These are phyloP conservation scores for Mantis religiosa DNA, from an alignment of 2,888 invertebrate genomes.

Conservation along the genomic window DNA sequence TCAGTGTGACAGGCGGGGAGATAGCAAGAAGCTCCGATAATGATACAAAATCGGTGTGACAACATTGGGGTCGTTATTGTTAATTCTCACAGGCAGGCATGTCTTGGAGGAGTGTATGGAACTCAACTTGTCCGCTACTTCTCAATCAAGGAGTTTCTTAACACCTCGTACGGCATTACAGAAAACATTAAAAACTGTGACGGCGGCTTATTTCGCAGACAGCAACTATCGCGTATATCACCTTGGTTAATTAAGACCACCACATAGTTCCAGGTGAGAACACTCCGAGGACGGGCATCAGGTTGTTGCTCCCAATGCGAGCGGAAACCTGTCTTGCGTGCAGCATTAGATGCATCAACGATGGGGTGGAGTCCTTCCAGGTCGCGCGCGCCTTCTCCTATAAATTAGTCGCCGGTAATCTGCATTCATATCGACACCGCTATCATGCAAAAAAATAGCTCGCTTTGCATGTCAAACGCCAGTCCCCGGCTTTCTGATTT, in stretches of 20 bases:
- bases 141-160: too few species aligned
- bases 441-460: neutral
- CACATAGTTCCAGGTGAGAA: neutral
- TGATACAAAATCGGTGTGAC: too few species aligned
- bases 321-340: neutral
- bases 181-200: too few species aligned
- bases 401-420: neutral
- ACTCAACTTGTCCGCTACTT: too few species aligned
- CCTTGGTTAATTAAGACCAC: neutral
- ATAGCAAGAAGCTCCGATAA: too few species aligned
- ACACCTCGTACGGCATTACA: too few species aligned
- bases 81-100: too few species aligned
- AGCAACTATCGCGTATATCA: neutral
- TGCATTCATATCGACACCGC: neutral
- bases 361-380: neutral
- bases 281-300: neutral
- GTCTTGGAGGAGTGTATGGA: too few species aligned
- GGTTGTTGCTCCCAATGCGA: neutral
- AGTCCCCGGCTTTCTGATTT: neutral
- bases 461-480: neutral
- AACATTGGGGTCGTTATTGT: too few species aligned
- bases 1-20: too few species aligned
- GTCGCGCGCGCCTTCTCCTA: neutral
- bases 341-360: neutral
- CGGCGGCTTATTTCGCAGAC: neutral